A percentile compares a stretch with the other conserved stretches of the same genome.
Evolutionary conservation across 2,888 invertebrate species (phyloP).

Genomic region (Stenurella melanura): DNA sequence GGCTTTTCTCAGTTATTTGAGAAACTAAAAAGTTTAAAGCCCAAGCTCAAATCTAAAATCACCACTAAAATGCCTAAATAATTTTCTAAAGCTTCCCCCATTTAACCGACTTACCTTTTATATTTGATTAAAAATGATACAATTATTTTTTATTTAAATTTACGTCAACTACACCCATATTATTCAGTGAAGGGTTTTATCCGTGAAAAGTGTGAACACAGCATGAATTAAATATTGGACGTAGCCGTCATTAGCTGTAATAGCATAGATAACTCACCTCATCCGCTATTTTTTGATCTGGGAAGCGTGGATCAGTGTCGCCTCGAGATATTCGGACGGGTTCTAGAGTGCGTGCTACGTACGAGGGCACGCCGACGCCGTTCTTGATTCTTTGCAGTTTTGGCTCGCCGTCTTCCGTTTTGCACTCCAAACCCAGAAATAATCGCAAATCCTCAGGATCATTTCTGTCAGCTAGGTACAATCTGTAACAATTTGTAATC

Average conservation of each 20-base stretch:
- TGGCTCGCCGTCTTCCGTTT: slow-evolving; percentile 64
- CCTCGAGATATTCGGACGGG: slow-evolving; percentile 73
- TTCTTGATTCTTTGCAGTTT: slow-evolving; percentile 66
- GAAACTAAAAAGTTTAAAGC: too few relatives aligned
- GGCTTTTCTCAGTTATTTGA: too few relatives aligned
- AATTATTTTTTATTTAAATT: too few relatives aligned
- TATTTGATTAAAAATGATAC: too few relatives aligned
- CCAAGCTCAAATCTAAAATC: too few relatives aligned
- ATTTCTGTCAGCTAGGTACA: slow-evolving; percentile 75
- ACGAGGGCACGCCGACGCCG: slow-evolving; percentile 63
- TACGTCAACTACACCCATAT: too few relatives aligned
- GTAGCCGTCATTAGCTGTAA: background rate
- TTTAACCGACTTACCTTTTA: too few relatives aligned
- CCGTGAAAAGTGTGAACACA: too few relatives aligned
- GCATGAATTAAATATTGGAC: background rate
- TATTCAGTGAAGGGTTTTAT: too few relatives aligned
- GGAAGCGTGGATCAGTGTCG: slow-evolving; percentile 74
- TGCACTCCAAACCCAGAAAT: slow-evolving; percentile 69
- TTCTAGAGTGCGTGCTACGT: slow-evolving; percentile 74
- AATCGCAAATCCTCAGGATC: slow-evolving; percentile 67
- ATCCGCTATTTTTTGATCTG: slow-evolving; percentile 71
- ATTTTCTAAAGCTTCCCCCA: too few relatives aligned
- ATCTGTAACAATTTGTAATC: slow-evolving; percentile 66
- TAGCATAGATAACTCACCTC: slow-evolving; percentile 63
- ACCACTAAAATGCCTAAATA: too few relatives aligned